These are phyloP conservation scores for Pica pica DNA, from an alignment of 2,113 vertebrate genomes.

Conservation along the genomic window DNA sequence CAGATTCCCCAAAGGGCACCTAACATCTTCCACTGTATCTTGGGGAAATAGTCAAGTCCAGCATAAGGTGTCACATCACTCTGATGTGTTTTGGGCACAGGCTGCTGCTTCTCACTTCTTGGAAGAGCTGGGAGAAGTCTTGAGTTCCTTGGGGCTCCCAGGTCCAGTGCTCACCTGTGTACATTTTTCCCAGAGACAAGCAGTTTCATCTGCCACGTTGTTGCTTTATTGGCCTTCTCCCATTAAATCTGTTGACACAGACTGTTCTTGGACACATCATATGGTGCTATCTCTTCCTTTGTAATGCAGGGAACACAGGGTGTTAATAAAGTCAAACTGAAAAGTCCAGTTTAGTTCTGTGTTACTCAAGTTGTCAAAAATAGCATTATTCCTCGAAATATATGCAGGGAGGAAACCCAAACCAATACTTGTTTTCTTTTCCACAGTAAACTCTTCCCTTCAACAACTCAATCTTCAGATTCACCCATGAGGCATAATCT, in stretches of 20 bases:
- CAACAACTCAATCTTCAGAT: neutral
- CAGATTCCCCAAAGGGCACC: neutral
- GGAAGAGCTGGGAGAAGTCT: neutral
- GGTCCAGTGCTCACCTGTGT: neutral
- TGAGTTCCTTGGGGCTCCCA: neutral
- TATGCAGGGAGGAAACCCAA: accelerated
- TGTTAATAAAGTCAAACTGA: neutral
- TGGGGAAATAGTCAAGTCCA: neutral
- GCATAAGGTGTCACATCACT: neutral
- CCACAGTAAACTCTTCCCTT: slow-evolving; percentile 38
- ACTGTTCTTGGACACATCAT: neutral
- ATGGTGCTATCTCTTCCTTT: neutral
- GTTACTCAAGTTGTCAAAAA: neutral
- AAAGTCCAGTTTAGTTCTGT: neutral
- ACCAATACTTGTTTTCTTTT: neutral
- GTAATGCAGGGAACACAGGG: neutral
- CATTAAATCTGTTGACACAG: neutral
- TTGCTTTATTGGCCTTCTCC: neutral
- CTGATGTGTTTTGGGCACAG: neutral
- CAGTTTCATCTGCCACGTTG: neutral
- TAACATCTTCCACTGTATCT: neutral
- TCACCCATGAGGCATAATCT: neutral
- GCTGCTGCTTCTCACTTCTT: neutral
- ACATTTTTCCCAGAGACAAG: neutral
- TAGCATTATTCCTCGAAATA: neutral